Evolutionary conservation across 2,113 vertebrate species (phyloP).

Genomic region (Struthidea cinerea): DNA sequence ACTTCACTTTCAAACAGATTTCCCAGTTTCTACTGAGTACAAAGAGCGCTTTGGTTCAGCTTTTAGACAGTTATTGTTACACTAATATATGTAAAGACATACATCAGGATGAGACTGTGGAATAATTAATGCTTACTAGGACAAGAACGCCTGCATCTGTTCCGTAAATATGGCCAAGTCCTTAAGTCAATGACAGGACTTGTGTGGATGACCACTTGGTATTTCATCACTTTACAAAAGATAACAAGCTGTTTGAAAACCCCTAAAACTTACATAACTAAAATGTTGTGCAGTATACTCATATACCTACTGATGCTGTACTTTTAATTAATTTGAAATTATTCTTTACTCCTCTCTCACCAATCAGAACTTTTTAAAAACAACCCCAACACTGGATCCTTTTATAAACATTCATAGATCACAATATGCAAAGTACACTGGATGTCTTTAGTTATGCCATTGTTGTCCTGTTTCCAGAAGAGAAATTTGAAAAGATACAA

Average conservation of each 20-base stretch:
- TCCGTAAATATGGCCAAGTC: background rate
- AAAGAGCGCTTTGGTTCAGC: background rate
- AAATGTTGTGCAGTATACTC: background rate
- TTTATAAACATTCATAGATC: background rate
- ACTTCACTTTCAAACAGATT: background rate
- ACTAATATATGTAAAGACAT: background rate
- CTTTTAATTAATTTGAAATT: background rate
- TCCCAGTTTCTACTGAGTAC: background rate
- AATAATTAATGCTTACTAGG: background rate
- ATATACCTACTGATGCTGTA: background rate
- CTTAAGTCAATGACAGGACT: background rate
- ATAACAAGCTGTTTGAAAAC: background rate
- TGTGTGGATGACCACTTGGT: background rate
- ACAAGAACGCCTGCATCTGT: constrained; percentile 25
- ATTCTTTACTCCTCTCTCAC: background rate
- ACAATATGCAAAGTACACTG: background rate
- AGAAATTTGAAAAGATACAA: background rate
- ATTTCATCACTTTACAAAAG: background rate
- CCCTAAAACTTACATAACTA: background rate
- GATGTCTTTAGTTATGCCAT: background rate
- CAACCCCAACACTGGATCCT: background rate
- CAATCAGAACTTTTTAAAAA: background rate
- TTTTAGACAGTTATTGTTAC: constrained; percentile 3
- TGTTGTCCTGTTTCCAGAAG: background rate
- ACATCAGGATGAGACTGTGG: background rate